Evolutionary conservation across 1,140 invertebrate species (phyloP).

Genomic region (Thrips palmi): DNA sequence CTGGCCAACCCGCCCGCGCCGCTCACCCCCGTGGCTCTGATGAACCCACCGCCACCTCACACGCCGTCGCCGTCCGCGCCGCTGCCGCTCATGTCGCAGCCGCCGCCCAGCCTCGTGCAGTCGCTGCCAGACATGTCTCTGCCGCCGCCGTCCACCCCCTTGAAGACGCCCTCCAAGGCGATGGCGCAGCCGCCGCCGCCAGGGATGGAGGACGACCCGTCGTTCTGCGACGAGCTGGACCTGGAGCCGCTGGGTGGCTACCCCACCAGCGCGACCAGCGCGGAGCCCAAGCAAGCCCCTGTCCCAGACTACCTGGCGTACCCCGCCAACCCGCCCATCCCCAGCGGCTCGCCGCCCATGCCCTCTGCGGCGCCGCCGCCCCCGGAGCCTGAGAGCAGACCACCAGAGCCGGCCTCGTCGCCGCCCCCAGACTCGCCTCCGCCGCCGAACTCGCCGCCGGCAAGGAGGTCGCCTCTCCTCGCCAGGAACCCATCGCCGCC

Average conservation of each 20-base stretch:
- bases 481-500: no score
- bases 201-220: no score
- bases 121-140: constrained; percentile 1
- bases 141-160: background rate
- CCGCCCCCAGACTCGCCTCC: no score
- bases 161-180: background rate
- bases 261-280: constrained; percentile 7
- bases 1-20: background rate
- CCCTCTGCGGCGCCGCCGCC: background rate
- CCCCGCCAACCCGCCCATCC: constrained; percentile 11
- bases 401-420: no score
- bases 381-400: no score
- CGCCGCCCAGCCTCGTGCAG: no score
- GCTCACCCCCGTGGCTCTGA: background rate
- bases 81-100: background rate
- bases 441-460: no score
- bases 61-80: no score
- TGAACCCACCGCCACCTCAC: constrained; percentile 4
- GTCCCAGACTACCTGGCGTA: constrained; percentile 9
- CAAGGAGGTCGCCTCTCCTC: no score
- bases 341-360: constrained; percentile 1
- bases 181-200: constrained; percentile 5
- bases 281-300: no score
- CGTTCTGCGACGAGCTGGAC: no score
- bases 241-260: no score